Base-by-base conservation (phyloP, 92 coral and sea anemone species). In the Zoanthus gigantus region DNA sequence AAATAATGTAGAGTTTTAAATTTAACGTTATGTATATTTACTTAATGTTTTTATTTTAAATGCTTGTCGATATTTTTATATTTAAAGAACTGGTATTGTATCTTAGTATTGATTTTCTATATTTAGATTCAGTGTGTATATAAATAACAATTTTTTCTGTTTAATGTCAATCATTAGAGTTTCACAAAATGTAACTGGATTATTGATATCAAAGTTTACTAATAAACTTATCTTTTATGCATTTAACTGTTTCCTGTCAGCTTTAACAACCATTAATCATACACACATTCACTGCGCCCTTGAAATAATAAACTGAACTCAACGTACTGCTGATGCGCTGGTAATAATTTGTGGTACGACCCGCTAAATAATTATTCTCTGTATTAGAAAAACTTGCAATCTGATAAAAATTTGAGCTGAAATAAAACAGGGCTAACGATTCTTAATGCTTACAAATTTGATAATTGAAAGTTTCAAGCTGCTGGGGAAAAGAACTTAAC, bases 141-240 rank as follows among this genome's bases (percentile, higher is more conserved):
- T 37, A 37, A 37, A 37, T 16, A 11, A 16, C 3, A 17, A 17
- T 17, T 63, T 13, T 23, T 63, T 63, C 0, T 5, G 9, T 16
- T 63, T 63, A 50, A 50, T 50, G 56, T 63, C n/a, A 63, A 63
- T 28, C 69, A 63, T 17, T 63, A 23, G 16, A 6, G 16, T 16
- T 11, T 23, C 16, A 11, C 23, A 63, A 23, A 63, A 17, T 63
- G 69, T 63, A 63, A 63, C 69, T 63, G 56, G 12, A 50, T 50
- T 37, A 37, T 1, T 63, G 18, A 63, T 63, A 17, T 63, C 69
- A 23, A 63, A 63, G 18, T 63, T 17, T 16, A 63, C 23, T 63
- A 63, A 63, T 63, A 63, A 63, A 63, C 69, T 63, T 63, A 63
- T 16, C 69, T 63, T 60, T 60, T 15, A 63, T 28, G 29, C 69